Evolutionary conservation across 2,888 invertebrate genomes (phyloP).

Genomic region (Netelia fuscicornis): DNA sequence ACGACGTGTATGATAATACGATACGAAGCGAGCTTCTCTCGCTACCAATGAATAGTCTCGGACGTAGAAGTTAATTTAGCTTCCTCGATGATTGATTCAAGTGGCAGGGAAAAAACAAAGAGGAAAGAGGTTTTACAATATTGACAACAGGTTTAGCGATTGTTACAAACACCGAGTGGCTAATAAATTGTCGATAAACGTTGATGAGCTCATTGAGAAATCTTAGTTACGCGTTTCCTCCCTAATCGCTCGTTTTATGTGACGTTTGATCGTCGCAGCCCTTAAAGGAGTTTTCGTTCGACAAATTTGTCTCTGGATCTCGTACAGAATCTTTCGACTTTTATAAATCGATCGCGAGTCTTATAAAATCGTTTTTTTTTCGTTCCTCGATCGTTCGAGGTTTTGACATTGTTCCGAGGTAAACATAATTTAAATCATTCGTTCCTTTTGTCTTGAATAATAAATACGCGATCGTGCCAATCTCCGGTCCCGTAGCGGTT

Average conservation of each 20-base stretch:
- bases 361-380: too few relatives aligned
- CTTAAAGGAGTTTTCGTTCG: background rate
- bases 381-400: background rate
- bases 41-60: background rate
- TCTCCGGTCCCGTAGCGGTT: slow-evolving; percentile 23
- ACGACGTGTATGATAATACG: slow-evolving; percentile 17
- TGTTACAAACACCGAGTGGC: slow-evolving; percentile 49
- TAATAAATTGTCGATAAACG: slow-evolving; percentile 55
- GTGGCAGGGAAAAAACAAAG: background rate
- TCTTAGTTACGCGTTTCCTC: slow-evolving; percentile 39
- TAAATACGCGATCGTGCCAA: slow-evolving; percentile 41
- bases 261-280: slow-evolving; percentile 28
- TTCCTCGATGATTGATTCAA: slow-evolving; percentile 35
- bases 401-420: background rate
- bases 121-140: slow-evolving; percentile 5
- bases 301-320: too few relatives aligned
- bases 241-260: slow-evolving; percentile 28
- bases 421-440: slow-evolving; percentile 26
- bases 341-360: too few relatives aligned
- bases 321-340: too few relatives aligned
- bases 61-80: background rate
- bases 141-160: slow-evolving; percentile 19
- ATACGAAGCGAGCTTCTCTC: slow-evolving; percentile 19
- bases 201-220: slow-evolving; percentile 42
- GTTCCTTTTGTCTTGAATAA: slow-evolving; percentile 54